Evolutionary conservation across 2,888 invertebrate genomes (phyloP), one percentile per base, ranked within the genome.

Genomic region (Protodeltote pygarga): DNA sequence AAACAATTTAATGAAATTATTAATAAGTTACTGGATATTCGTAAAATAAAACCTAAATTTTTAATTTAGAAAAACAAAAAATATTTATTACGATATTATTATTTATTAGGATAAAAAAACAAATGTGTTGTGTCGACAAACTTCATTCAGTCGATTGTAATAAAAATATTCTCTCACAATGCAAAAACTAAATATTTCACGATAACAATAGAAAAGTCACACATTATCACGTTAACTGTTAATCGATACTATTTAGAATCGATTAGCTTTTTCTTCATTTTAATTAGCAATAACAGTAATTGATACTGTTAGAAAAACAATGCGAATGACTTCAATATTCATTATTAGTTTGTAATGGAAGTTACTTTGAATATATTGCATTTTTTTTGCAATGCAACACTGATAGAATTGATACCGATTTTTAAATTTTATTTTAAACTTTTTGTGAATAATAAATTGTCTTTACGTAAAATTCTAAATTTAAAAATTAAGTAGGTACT

Each of bases 221-320:
- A 60, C 66, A 55, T 57, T 64, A 62, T 31, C 53, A 50, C 55
- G 14, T 45, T 65, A 46, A 52, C 51, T 62, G 63, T 57, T 69
- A 74, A 74, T 75, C 72, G 72, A 76, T 75, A 68, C 57, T 59
- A 62, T 61, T 71, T 64, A 64, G 45, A 62, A 47, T 65, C 62
- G 57, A 67, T 65, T 47, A 53, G 10, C 24, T 68, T 73, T 66
- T 68, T 71, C 44, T 45, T 35, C 25, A 62, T 60, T 49, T 57
- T 60, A 65, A 71, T 71, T 67, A 54, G 53, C 58, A 63, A 47
- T 62, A 41, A 47, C 47, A 45, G 55, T 44, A 54, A 60, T 47
- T 17, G 38, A 55, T 62, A 51, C 11, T 35, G 39, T 41, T 46
- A 37, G 47, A 57, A 61, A 60, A 58, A 63, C 34, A 52, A 37